Evolutionary conservation across 2,888 invertebrate species (phyloP).

Genomic region (Anorthoa munda): DNA sequence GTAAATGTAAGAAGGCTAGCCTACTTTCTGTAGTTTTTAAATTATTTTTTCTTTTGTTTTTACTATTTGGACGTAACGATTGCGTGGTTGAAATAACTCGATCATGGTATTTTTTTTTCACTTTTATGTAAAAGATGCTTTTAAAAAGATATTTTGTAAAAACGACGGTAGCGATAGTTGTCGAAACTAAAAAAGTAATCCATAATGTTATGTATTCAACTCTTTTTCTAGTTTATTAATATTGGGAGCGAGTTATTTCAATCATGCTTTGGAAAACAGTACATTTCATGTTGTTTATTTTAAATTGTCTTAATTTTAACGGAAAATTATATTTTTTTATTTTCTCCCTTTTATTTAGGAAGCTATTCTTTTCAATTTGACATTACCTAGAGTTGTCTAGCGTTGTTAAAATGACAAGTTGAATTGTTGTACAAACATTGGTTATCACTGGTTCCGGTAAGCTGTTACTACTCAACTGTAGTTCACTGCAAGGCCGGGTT

Average conservation of each 20-base stretch:
- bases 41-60: slow-evolving; percentile 66
- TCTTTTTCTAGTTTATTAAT: not conserved
- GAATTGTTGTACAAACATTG: slow-evolving; percentile 60
- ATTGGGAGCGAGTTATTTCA: slow-evolving; percentile 25
- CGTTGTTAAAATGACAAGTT: slow-evolving; percentile 89
- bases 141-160: too few relatives aligned
- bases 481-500: not conserved
- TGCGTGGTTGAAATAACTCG: slow-evolving; percentile 60
- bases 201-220: not conserved
- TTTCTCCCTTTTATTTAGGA: slow-evolving; percentile 58
- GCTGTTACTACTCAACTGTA: not conserved
- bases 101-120: too few relatives aligned
- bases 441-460: slow-evolving; percentile 26
- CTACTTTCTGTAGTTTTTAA: slow-evolving; percentile 68
- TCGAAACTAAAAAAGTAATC: not conserved
- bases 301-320: slow-evolving; percentile 61
- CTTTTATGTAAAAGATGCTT: too few relatives aligned
- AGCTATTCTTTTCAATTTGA: slow-evolving; percentile 82
- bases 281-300: slow-evolving; percentile 64
- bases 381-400: slow-evolving; percentile 89
- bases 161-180: too few relatives aligned
- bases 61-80: slow-evolving; percentile 61
- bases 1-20: slow-evolving; percentile 73
- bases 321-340: slow-evolving; percentile 60
- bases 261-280: slow-evolving; percentile 45